These are phyloP conservation scores for Stenopsyche tienmushanensis DNA, from an alignment of 1,140 invertebrate genomes.

Conservation along the genomic window DNA sequence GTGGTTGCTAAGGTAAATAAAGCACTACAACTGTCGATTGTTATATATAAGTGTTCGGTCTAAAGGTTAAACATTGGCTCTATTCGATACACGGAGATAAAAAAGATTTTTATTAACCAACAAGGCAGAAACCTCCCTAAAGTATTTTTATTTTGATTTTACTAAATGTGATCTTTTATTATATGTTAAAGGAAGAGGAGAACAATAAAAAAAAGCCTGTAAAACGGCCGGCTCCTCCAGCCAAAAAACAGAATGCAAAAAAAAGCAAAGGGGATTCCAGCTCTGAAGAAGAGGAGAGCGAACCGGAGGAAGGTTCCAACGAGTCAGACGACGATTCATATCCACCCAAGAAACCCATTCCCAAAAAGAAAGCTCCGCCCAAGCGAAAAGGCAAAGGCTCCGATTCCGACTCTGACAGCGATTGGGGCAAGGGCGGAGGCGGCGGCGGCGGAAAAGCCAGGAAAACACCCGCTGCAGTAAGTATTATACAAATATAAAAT, in stretches of 20 bases:
- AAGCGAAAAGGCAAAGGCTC: slow-evolving; percentile 72
- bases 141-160: background rate
- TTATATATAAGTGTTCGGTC: too few species aligned
- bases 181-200: slow-evolving; percentile 51
- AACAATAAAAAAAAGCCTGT: slow-evolving; percentile 62
- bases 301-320: slow-evolving; percentile 47
- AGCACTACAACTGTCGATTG: too few species aligned
- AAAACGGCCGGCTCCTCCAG: slow-evolving; percentile 57
- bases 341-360: slow-evolving; percentile 56
- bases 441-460: slow-evolving; percentile 50
- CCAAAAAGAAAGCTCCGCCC: slow-evolving; percentile 59
- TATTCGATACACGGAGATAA: too few species aligned
- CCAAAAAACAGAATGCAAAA: slow-evolving; percentile 52
- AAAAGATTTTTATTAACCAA: background rate
- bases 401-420: slow-evolving; percentile 74
- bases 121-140: background rate
- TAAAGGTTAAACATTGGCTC: too few species aligned
- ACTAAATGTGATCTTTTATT: slow-evolving; percentile 26
- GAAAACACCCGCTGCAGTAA: slow-evolving; percentile 51
- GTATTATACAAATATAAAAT: slow-evolving; percentile 35
- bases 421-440: slow-evolving; percentile 63
- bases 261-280: slow-evolving; percentile 47
- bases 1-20: too few species aligned
- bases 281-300: slow-evolving; percentile 46
- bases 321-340: slow-evolving; percentile 45